Evolutionary conservation across 2,888 invertebrate species (phyloP), one percentile per base, ranked within the genome.

Genomic region (Embidobia sp.): DNA sequence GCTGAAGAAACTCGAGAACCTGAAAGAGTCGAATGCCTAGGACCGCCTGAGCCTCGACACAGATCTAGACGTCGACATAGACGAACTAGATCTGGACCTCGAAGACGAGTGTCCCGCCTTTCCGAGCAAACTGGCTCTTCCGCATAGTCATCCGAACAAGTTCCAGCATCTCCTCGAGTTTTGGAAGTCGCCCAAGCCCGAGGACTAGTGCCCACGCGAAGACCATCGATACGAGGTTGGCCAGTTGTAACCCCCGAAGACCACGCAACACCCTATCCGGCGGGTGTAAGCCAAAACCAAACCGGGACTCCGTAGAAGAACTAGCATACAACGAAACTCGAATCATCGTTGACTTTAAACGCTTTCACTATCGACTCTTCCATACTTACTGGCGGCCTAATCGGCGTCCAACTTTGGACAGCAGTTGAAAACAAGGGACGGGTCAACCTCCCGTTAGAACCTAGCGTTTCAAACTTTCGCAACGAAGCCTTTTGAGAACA

Each of bases 21-120:
- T 97, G 72, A 97, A 97, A 90, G 97, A 97, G 90, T 97, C 97
- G 76, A 96, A 96, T 90, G 97, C 97, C 91, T 97, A 95, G 91
- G 87, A 87, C 82, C 87, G 87, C 87, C 86, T 83, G 79, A 83
- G 85, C 88, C 88, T 88, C 88, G 86, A 86, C 84, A 69, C 69
- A 35, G 75, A 76, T 76, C 75, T 76, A 4, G 75, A 76, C 29
- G 42, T 29, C 57, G 83, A 84, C 77, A 70, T 77, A 16, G 77
- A 79, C 59, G 74, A 74, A 6, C 48, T 69, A 11, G 75, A 76
- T 75, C 67, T 75, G 64, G 74, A 74, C 26, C 29, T 55, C 18
- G 82, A 85, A 79, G 78, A 79, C 42, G 75, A 77, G 26, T 83
- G 82, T 83, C 83, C 83, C 83, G 85, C 85, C 85, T 85, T 87